phyloP scores from a whole-genome alignment of 2,888 invertebrate species.

The Aricia artaxerxes region DNA sequence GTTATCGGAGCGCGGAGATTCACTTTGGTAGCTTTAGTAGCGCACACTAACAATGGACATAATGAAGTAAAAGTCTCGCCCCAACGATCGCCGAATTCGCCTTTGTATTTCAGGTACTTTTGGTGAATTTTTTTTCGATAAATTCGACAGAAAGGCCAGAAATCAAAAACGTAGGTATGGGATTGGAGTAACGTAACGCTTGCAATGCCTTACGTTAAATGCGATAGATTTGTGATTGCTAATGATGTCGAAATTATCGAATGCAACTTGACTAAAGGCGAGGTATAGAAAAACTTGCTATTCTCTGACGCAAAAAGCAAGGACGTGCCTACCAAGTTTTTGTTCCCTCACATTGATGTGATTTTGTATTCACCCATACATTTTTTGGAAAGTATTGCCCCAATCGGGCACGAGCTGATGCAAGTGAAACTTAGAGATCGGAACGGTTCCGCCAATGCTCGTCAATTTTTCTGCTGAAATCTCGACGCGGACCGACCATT shows the following conservation, averaged over 20 bases:
- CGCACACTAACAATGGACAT: conserved; percentile 15
- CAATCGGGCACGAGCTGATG: conserved; percentile 31
- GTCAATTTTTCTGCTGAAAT: conserved; percentile 37
- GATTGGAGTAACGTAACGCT: too few relatives aligned
- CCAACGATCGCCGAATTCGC: background rate
- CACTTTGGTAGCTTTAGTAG: conserved; percentile 29
- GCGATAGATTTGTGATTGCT: too few relatives aligned
- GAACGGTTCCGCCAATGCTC: conserved; percentile 51
- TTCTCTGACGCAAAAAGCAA: background rate
- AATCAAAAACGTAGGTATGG: too few relatives aligned
- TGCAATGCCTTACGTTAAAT: too few relatives aligned
- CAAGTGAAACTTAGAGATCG: conserved; percentile 53
- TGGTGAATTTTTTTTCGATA: background rate
- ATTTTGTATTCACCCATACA: background rate
- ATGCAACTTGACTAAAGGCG: too few relatives aligned
- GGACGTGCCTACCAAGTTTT: too few relatives aligned
- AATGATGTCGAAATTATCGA: too few relatives aligned
- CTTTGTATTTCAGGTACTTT: background rate
- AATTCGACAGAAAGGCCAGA: background rate
- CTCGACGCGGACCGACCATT: conserved; percentile 31
- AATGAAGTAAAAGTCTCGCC: conserved; percentile 29
- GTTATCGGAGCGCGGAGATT: conserved; percentile 30
- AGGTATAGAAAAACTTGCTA: background rate
- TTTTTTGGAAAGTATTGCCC: background rate
- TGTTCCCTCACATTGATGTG: background rate